Base-by-base conservation (phyloP, 2,888 invertebrate genomes). In the Abscondita cerata region DNA sequence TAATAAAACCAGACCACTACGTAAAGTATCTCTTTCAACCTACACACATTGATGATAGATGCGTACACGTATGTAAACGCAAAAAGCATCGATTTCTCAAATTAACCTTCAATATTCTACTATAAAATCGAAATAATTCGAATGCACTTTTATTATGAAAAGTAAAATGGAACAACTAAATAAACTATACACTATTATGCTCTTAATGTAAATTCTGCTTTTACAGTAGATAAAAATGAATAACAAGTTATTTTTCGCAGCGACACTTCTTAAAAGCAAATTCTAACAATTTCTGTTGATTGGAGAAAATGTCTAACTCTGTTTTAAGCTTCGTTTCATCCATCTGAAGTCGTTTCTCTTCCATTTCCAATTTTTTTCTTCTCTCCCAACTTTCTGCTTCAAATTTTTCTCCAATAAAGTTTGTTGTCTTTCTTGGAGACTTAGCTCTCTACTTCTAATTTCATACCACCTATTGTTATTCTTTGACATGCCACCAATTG, bases 251-350 rank as follows among this genome's bases (percentile, higher is more conserved):
- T 25, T 25, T 40, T 40, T 36, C 36, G 11, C 36, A 36, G 11
- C 11, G 36, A 36, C 36, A 36, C 36, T 36, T 40, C 15, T 40
- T 11, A 36, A 36, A 36, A n/a, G 36, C 36, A 5, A 40, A 13
- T 40, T 15, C 40, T 40, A 40, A 15, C 40, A 40, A 40, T 40
- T 40, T 40, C 40, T 40, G 13, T 15, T 40, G 40, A 40, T 40
- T 40, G 15, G 40, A 40, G 15, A 40, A 40, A 40, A 40, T 40
- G 13, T 40, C 40, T 40, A 40, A 40, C 15, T 40, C 15, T 12
- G 40, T 8, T 15, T 40, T 40, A 12, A 40, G 40, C 15, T 40
- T 40, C 40, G 8, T 40, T 40, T 40, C 40, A 8, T 40, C 40
- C 40, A 40, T 40, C 6, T 6, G 25, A 25, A 25, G 25, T 25